Evolutionary conservation across 2,797 vertebrate genomes (phyloP).

Genomic region (Peromyscus melanophrys): DNA sequence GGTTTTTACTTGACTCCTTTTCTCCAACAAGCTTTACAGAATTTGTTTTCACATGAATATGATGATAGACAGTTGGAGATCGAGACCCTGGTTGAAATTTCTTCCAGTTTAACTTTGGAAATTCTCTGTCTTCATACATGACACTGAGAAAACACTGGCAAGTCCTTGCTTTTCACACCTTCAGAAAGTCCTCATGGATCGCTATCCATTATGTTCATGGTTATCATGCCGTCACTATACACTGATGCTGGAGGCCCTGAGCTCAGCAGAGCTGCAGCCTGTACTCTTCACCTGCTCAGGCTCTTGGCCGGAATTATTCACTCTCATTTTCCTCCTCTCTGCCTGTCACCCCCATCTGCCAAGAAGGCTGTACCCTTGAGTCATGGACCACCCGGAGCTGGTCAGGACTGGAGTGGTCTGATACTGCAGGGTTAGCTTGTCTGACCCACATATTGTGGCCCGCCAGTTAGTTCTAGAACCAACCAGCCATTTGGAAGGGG

Average conservation of each 20-base stretch:
- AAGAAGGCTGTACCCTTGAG: neutral
- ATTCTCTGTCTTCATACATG: neutral
- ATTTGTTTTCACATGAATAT: neutral
- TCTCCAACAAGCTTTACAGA: conserved; percentile 42
- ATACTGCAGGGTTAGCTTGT: neutral
- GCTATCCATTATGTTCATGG: neutral
- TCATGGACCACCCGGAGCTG: neutral
- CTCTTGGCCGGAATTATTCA: neutral
- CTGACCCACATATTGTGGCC: neutral
- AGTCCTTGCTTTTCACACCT: neutral
- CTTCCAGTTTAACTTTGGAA: neutral
- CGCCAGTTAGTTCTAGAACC: neutral
- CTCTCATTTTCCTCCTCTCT: too few relatives aligned
- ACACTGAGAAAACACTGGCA: neutral
- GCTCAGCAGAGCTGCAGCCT: neutral
- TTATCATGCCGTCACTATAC: neutral
- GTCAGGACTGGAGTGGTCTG: neutral
- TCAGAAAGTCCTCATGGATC: neutral
- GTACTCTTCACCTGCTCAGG: neutral
- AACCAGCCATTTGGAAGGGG: neutral
- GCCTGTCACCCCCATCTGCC: neutral
- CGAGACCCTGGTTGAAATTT: conserved; percentile 35
- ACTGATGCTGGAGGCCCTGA: neutral
- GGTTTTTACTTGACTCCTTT: neutral
- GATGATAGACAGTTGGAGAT: neutral